Evolutionary conservation across 2,113 vertebrate species (phyloP), one percentile per base, ranked within the genome.

Genomic region (Podarcis cretensis): DNA sequence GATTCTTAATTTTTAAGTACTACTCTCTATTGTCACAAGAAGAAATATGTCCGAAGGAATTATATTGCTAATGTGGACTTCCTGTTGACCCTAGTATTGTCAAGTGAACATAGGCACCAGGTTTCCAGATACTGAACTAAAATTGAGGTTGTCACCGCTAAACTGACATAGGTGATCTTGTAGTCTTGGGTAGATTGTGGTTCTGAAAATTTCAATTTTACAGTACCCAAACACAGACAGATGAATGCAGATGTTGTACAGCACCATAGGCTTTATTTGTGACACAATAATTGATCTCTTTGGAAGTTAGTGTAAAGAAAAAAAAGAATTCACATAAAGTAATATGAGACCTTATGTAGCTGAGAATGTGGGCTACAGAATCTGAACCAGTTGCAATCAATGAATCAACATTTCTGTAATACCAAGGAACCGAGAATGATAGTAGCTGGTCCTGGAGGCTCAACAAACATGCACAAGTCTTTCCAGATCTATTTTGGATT

Each of bases 401-500:
- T 86, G 92, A 90, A 83, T 63, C 92, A 71, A 85, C 0, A 1
- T 89, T 91, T 91, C 73, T 91, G 21, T 84, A 40, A 76, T 35
- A 65, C 16, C 66, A 5, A 0, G 0, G 73, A 81, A 83, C 12
- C 73, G 74, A 80, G n/a, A 87, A 57, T 5, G 84, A 90, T 85
- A 27, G 81, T 66, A 32, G 32, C 66, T 68, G 12, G 16, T 81
- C 14, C 76, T 88, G n/a, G 37, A 85, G 54, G 66, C 27, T 43
- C 48, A 85, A 69, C 32, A 77, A 87, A 84, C 86, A 71, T n/a
- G 57, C 0, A 0, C 75, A 69, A 89, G 66, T 75, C 65, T 91
- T 94, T 93, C 80, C 90, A 86, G 84, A 93, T 92, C 91, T 94
- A 65, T 94, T 95, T 96, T 93, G 83, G 90, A 88, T 89, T 78